phyloP scores from a whole-genome alignment of 2,888 invertebrate genomes.

The Cosmia pyralina region DNA sequence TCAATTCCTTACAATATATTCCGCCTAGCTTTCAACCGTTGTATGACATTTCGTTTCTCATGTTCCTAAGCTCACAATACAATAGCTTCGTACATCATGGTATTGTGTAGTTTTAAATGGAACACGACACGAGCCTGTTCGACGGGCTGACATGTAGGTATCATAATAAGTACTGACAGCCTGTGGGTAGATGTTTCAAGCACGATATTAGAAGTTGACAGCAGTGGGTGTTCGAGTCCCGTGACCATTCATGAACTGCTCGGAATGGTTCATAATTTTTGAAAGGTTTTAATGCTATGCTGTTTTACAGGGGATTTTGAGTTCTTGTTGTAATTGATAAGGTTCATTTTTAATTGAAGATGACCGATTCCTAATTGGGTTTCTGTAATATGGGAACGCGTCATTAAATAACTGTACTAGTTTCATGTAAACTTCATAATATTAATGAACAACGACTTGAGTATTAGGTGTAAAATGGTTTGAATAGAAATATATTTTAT shows the following conservation, averaged over 20 bases:
- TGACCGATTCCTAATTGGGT: constrained; percentile 22
- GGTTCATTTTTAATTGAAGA: constrained; percentile 22
- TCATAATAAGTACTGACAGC: constrained; percentile 63
- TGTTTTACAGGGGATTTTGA: constrained; percentile 20
- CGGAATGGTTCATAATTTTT: constrained; percentile 15
- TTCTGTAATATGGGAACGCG: not conserved
- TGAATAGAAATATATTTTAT: not conserved
- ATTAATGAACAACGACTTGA: not conserved
- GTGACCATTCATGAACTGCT: constrained; percentile 46
- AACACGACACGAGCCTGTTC: constrained; percentile 59
- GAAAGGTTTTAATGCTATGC: constrained; percentile 21
- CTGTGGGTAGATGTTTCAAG: constrained; percentile 58
- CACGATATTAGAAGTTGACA: constrained; percentile 56
- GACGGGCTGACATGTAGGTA: constrained; percentile 55
- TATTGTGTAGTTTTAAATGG: constrained; percentile 65
- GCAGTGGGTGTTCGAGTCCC: constrained; percentile 56
- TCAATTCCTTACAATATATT: not conserved
- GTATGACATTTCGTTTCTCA: constrained; percentile 43
- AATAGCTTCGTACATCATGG: constrained; percentile 30
- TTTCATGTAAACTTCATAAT: constrained; percentile 5
- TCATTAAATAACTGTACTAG: not conserved
- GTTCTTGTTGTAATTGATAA: constrained; percentile 14
- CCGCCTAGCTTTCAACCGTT: constrained; percentile 12
- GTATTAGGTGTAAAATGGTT: not conserved
- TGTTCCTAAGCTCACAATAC: constrained; percentile 28